Evolutionary conservation across 2,113 vertebrate species (phyloP).

Genomic region (Etheostoma spectabile): DNA sequence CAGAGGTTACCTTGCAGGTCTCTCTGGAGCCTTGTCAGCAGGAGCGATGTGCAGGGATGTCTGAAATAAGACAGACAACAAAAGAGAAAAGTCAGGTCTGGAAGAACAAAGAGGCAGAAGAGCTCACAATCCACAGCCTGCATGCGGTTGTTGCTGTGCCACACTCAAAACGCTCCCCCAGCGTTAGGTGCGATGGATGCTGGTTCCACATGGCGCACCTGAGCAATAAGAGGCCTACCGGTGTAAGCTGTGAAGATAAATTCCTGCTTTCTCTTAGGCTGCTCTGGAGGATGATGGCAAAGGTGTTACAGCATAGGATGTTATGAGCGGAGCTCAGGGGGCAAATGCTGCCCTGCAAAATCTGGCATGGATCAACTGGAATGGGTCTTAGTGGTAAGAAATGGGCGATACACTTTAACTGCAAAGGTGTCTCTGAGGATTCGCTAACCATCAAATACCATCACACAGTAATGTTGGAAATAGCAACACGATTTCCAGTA

Average conservation of each 20-base stretch:
- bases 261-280: slow-evolving; percentile 33
- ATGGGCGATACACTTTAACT: background rate
- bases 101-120: slow-evolving; percentile 78
- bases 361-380: slow-evolving; percentile 73
- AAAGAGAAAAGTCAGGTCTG: slow-evolving; percentile 79
- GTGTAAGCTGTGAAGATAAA: slow-evolving; percentile 15
- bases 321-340: slow-evolving; percentile 43
- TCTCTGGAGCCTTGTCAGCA: slow-evolving; percentile 89
- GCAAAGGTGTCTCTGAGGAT: background rate
- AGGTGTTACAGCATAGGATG: slow-evolving; percentile 58
- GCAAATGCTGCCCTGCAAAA: slow-evolving; percentile 68
- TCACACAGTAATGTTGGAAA: background rate
- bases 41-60: slow-evolving; percentile 90
- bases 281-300: slow-evolving; percentile 55
- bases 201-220: slow-evolving; percentile 79
- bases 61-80: slow-evolving; percentile 86
- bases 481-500: background rate
- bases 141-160: slow-evolving; percentile 72
- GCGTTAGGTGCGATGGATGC: slow-evolving; percentile 42
- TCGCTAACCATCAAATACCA: background rate
- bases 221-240: slow-evolving; percentile 33
- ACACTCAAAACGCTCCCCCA: slow-evolving; percentile 78
- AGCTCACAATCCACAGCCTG: slow-evolving; percentile 71
- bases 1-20: slow-evolving; percentile 90
- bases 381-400: slow-evolving; percentile 46